Conservation (phyloP, 2,888 invertebrate species). For the Drosophila fulvimacula region DNA sequence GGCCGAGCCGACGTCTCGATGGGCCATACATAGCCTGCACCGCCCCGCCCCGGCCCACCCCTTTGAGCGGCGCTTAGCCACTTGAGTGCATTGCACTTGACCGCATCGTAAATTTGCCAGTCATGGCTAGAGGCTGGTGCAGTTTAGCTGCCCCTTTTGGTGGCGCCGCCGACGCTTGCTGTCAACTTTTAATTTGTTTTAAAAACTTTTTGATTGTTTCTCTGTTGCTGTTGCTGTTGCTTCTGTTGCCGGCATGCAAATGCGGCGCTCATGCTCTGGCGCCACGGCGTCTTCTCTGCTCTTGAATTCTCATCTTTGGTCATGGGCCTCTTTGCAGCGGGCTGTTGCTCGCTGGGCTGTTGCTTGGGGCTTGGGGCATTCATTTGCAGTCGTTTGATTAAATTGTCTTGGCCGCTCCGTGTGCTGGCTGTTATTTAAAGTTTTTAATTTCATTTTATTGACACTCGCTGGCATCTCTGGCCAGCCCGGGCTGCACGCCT, state of each 20-base stretch:
- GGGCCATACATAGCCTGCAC: neutral
- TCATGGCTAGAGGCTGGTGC: constrained; percentile 56
- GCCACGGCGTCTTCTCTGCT: constrained; percentile 43
- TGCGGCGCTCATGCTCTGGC: constrained; percentile 40
- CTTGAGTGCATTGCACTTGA: constrained; percentile 67
- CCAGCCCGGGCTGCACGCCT: constrained; percentile 15
- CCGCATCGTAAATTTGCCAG: constrained; percentile 72
- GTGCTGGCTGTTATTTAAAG: constrained; percentile 64
- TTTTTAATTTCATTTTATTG: constrained; percentile 78
- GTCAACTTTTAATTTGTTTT: constrained; percentile 80
- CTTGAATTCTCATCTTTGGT: constrained; percentile 29
- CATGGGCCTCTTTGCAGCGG: constrained; percentile 5
- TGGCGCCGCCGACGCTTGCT: constrained; percentile 28
- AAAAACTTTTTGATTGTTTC: constrained; percentile 80
- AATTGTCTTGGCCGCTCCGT: constrained; percentile 55
- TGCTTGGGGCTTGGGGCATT: constrained; percentile 59
- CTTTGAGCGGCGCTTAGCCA: constrained; percentile 21
- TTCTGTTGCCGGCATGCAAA: constrained; percentile 67
- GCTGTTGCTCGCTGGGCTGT: constrained; percentile 15
- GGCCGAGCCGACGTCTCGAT: neutral
- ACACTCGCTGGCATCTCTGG: constrained; percentile 45
- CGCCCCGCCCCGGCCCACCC: neutral
- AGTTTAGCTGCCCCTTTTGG: constrained; percentile 37
- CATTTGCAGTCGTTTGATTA: constrained; percentile 75
- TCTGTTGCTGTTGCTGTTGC: constrained; percentile 30